Percentiles rank a stretch among this genome's conserved stretches.
Conservation (phyloP, 1,140 invertebrate genomes). For the Drosophila kanapiae region DNA sequence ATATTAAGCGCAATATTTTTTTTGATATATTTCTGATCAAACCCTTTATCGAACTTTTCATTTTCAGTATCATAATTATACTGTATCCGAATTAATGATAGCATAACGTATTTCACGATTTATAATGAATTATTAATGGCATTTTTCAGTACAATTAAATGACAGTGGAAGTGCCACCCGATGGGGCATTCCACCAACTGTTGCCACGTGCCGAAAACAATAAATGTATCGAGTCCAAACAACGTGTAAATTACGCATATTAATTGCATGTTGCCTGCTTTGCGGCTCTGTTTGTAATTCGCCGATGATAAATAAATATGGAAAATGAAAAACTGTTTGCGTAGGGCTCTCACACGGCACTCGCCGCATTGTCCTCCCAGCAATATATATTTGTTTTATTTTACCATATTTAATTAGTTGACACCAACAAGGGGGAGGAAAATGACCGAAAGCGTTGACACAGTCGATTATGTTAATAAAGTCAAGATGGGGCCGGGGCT, state of each 20-base stretch:
- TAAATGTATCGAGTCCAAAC: slow-evolving; percentile 53
- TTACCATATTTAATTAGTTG: slow-evolving; percentile 72
- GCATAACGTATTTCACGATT: background rate
- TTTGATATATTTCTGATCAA: background rate
- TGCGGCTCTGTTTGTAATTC: slow-evolving; percentile 42
- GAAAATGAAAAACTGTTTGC: slow-evolving; percentile 41
- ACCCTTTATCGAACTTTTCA: background rate
- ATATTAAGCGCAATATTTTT: background rate
- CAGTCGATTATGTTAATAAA: slow-evolving; percentile 76
- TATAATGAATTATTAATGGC: slow-evolving; percentile 3
- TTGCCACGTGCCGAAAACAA: slow-evolving; percentile 48
- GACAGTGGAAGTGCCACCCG: slow-evolving; percentile 1
- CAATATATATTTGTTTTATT: slow-evolving; percentile 28
- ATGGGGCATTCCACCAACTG: slow-evolving; percentile 26
- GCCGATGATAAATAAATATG: slow-evolving; percentile 57
- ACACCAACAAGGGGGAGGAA: slow-evolving; percentile 33
- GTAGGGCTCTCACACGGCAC: slow-evolving; percentile 22
- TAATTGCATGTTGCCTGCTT: slow-evolving; percentile 60
- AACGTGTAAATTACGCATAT: slow-evolving; percentile 67
- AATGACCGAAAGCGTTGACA: slow-evolving; percentile 66
- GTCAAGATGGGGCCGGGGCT: slow-evolving; percentile 20
- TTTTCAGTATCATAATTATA: background rate
- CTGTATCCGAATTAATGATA: background rate
- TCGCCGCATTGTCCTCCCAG: slow-evolving; percentile 14
- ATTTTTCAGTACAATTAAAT: slow-evolving; percentile 1